A percentile compares a stretch with the other conserved stretches of the same genome.
These are phyloP conservation scores for Pandion haliaetus DNA, from an alignment of 2,113 vertebrate genomes.

Conservation along the genomic window DNA sequence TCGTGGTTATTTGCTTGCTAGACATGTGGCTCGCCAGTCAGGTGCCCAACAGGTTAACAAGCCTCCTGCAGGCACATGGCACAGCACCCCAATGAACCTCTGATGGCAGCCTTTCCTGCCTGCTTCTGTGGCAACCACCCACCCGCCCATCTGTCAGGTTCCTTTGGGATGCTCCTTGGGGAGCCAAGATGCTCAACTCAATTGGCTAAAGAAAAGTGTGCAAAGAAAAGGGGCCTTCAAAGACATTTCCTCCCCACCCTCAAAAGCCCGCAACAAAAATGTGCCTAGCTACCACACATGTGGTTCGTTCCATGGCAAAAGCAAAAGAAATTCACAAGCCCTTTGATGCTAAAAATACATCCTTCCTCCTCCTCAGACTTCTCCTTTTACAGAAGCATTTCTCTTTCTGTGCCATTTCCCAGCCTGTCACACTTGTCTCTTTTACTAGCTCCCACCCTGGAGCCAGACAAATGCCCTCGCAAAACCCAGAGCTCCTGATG, in stretches of 20 bases:
- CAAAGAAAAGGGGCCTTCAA: not conserved
- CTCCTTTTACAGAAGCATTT: not conserved
- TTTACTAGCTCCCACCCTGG: not conserved
- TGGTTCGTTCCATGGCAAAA: not conserved
- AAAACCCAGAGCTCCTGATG: not conserved
- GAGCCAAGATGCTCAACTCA: not conserved
- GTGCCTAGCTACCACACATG: not conserved
- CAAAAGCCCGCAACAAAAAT: not conserved
- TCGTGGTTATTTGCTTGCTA: not conserved
- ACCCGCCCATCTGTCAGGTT: not conserved
- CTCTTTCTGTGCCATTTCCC: not conserved
- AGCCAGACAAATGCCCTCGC: not conserved
- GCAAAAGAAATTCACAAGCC: not conserved
- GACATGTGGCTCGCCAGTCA: not conserved
- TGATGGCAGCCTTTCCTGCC: not conserved
- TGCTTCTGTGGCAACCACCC: not conserved
- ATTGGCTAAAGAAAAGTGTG: not conserved
- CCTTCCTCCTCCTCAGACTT: constrained; percentile 29
- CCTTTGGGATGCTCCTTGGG: not conserved
- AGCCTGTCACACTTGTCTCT: not conserved
- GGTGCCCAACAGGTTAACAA: not conserved
- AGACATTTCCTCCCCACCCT: not conserved
- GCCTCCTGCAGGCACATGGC: not conserved
- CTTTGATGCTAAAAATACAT: not conserved
- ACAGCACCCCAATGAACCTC: not conserved